phyloP scores from a whole-genome alignment of 92 coral and sea anemone genomes.

The Palythoa heliodiscus region DNA sequence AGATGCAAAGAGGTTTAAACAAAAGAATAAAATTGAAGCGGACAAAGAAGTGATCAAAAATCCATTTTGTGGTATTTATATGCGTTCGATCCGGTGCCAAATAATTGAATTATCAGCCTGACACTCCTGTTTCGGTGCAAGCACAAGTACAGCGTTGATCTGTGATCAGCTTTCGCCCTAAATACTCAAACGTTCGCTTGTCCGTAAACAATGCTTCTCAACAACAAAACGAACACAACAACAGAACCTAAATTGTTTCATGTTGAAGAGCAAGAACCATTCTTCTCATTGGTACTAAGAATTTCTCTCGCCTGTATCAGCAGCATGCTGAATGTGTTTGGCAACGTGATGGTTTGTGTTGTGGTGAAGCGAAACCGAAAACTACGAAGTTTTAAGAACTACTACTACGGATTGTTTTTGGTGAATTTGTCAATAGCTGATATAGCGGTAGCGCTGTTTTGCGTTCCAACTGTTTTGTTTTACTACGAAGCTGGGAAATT shows the following conservation, averaged over 20 bases:
- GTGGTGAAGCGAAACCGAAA: constrained; percentile 76
- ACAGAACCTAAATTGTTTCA: neutral
- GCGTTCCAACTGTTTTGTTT: constrained; percentile 76
- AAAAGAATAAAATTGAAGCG: neutral
- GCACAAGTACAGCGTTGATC: neutral
- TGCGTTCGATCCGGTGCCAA: neutral
- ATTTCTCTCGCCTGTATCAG: constrained; percentile 65
- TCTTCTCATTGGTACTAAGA: constrained; percentile 62
- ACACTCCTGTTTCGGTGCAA: neutral
- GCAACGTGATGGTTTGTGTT: constrained; percentile 78
- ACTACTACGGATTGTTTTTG: constrained; percentile 81
- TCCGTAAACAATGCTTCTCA: constrained; percentile 6
- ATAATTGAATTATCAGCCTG: constrained; percentile 5
- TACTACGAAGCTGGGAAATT: constrained; percentile 87
- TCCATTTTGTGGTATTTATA: neutral
- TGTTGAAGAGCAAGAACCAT: constrained; percentile 61
- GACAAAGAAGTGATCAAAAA: constrained; percentile 6
- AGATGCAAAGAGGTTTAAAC: neutral
- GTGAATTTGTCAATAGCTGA: constrained; percentile 85
- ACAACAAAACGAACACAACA: constrained; percentile 36
- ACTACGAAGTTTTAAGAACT: constrained; percentile 85
- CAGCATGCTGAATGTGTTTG: constrained; percentile 70
- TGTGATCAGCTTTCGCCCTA: neutral
- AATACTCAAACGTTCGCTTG: neutral
- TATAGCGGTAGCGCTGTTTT: constrained; percentile 73